A percentile compares a stretch with the other conserved stretches of the same genome.
Conservation (phyloP, 1,140 invertebrate genomes). For the Tetramorium parvispinum region DNA sequence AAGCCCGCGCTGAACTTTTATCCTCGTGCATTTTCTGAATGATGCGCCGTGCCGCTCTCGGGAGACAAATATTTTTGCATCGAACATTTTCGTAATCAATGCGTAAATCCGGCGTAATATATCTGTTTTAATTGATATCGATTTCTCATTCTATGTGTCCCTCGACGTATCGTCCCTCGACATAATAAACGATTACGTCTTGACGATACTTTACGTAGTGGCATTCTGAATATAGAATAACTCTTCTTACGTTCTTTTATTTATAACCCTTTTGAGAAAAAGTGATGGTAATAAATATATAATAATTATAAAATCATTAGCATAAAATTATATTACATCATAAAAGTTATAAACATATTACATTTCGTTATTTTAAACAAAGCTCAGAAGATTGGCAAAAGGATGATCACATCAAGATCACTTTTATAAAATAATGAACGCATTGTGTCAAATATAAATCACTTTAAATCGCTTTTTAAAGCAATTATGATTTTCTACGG, state of each 20-base stretch:
- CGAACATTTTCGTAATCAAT: slow-evolving; percentile 55
- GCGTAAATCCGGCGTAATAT: slow-evolving; percentile 7
- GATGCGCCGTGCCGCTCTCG: slow-evolving; percentile 48
- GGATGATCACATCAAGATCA: not conserved
- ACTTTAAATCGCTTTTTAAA: not conserved
- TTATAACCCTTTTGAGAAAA: not conserved
- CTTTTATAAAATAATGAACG: not conserved
- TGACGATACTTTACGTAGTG: not conserved
- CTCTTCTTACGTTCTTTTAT: not conserved
- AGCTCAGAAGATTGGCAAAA: not conserved
- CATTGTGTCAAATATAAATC: not conserved
- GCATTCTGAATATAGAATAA: not conserved
- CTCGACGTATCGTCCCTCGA: slow-evolving; percentile 17
- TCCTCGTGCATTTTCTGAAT: slow-evolving; percentile 55
- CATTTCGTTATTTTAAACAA: not conserved
- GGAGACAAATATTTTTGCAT: slow-evolving; percentile 60
- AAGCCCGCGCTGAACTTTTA: slow-evolving; percentile 55
- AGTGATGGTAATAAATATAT: not conserved
- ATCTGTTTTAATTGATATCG: slow-evolving; percentile 53
- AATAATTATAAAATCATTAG: not conserved
- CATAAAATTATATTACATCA: not conserved
- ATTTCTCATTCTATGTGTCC: slow-evolving; percentile 2
- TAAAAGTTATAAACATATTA: not conserved
- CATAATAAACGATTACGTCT: slow-evolving; percentile 18
- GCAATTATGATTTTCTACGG: not conserved